phyloP scores from a whole-genome alignment of 2,888 invertebrate genomes.

The Drosophila mimica region DNA sequence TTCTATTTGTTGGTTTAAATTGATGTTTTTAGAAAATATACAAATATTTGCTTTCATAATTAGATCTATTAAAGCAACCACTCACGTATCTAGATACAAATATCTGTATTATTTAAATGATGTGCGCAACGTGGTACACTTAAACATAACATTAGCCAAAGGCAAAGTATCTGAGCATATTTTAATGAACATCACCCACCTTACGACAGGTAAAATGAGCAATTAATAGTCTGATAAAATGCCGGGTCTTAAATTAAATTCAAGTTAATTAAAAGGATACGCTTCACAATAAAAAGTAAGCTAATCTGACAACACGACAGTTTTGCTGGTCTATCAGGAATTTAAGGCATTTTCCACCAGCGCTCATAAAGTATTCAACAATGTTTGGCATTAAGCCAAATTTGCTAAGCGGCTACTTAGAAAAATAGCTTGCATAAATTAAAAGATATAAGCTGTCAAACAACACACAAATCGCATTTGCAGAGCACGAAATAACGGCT shows the following conservation, averaged over 20 bases:
- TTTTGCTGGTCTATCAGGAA: neutral
- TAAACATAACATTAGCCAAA: neutral
- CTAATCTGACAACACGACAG: neutral
- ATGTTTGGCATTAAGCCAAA: constrained; percentile 9
- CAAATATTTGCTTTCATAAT: neutral
- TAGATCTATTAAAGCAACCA: neutral
- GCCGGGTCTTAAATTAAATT: neutral
- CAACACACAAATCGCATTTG: constrained; percentile 54
- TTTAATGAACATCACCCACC: neutral
- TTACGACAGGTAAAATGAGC: no score
- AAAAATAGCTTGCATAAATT: constrained; percentile 14
- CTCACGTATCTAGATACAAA: neutral
- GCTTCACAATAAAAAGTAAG: neutral
- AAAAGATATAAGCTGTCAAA: neutral
- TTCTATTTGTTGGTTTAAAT: no score
- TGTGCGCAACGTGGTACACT: neutral
- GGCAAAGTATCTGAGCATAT: neutral
- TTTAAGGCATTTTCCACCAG: neutral
- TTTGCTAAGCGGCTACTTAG: constrained; percentile 2
- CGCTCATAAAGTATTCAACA: constrained; percentile 13
- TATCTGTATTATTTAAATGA: neutral
- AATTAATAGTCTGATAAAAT: neutral
- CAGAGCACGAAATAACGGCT: constrained; percentile 18
- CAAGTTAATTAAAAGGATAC: neutral
- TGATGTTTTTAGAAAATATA: no score